Conservation (phyloP, 2,113 vertebrate genomes). For the Platycercus adscitus region DNA sequence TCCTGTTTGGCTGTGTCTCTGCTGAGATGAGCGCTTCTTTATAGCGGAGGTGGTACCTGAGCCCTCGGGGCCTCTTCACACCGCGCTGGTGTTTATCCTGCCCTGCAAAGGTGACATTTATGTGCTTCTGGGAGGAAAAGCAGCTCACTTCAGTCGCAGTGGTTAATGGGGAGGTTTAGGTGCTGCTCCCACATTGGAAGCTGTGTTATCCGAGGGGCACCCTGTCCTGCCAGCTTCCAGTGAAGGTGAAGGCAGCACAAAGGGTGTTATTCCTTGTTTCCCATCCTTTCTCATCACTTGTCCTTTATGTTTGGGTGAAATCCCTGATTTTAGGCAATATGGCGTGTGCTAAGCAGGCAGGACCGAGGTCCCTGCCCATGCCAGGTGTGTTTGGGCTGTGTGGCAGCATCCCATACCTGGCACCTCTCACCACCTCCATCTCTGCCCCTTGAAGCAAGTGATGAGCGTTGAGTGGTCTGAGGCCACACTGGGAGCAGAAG, state of each 20-base stretch:
- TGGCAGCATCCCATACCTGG: neutral
- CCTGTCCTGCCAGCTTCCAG: neutral
- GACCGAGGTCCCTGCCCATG: neutral
- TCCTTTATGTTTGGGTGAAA: neutral
- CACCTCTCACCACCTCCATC: neutral
- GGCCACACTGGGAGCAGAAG: neutral
- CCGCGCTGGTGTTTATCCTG: neutral
- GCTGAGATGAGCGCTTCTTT: neutral
- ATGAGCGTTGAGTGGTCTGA: neutral
- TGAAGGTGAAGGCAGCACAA: fast-evolving
- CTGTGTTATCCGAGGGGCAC: neutral
- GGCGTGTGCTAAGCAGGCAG: neutral
- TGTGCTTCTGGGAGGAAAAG: neutral
- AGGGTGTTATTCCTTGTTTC: neutral
- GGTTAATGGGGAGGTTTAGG: neutral
- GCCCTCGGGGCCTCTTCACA: neutral
- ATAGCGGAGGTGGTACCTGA: neutral
- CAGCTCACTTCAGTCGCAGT: neutral
- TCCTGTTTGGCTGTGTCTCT: neutral
- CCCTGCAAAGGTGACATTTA: neutral
- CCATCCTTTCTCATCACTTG: neutral
- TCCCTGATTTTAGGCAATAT: neutral
- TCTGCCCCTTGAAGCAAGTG: neutral
- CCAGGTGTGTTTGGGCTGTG: neutral
- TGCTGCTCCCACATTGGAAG: neutral